Percentiles rank a stretch among this genome's conserved stretches.
Conservation (phyloP, 30 jellyfish, hydroid and myxozoan species). For the Aurelia aurita complex sp. Pacific region DNA sequence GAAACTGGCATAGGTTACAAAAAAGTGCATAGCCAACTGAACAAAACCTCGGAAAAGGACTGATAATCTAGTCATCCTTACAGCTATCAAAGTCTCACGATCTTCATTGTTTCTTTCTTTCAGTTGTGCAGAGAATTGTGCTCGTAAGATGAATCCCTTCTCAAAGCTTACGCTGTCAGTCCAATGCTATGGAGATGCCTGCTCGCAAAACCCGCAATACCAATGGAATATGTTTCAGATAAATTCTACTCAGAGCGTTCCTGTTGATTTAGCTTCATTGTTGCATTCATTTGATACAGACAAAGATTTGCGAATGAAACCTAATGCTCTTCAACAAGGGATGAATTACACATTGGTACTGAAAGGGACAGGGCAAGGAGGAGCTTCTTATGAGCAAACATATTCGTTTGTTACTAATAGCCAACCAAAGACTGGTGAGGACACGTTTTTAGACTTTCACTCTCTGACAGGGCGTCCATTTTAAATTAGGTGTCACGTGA, state of each 20-base stretch:
- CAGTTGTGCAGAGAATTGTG: conserved; percentile 53
- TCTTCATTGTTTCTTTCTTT: not conserved
- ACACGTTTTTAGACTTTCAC: not conserved
- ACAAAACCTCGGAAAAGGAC: too few relatives aligned
- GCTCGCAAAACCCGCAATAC: conserved; percentile 26
- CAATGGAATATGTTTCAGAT: conserved; percentile 27
- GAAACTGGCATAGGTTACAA: too few relatives aligned
- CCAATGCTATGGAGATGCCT: conserved; percentile 53
- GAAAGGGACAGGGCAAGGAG: conserved; percentile 43
- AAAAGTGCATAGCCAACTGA: too few relatives aligned
- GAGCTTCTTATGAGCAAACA: conserved; percentile 20
- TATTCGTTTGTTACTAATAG: conserved; percentile 31
- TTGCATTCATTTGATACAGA: conserved; percentile 39
- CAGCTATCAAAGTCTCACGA: too few relatives aligned
- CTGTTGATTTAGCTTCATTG: not conserved
- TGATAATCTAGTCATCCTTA: too few relatives aligned
- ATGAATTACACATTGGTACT: conserved; percentile 11
- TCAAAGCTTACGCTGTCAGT: conserved; percentile 5
- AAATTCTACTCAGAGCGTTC: conserved; percentile 6
- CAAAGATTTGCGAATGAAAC: conserved; percentile 43
- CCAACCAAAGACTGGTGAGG: conserved; percentile 32
- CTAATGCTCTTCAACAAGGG: conserved; percentile 26
- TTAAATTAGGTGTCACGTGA: too few relatives aligned
- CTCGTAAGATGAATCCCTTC: conserved; percentile 4
- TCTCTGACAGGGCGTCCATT: too few relatives aligned